phyloP scores from a whole-genome alignment of 1,140 invertebrate species.

The Brachionus rotundiformis region DNA sequence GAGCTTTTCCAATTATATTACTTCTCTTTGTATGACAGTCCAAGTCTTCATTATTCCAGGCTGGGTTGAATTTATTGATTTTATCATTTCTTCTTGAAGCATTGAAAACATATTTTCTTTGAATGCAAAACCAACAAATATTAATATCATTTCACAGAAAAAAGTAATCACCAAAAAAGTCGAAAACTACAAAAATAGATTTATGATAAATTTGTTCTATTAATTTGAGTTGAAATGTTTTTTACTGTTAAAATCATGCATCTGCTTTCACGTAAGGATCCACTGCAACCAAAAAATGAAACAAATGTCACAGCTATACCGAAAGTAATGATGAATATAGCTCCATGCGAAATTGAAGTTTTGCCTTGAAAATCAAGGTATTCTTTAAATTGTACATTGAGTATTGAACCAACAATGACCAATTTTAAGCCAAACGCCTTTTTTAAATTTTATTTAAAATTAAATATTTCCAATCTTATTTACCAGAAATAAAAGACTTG shows the following conservation, averaged over 20 bases:
- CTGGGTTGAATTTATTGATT: slow-evolving; percentile 48
- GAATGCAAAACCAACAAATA: slow-evolving; percentile 46
- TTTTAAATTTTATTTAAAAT: not conserved
- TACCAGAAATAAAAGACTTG: slow-evolving; percentile 36
- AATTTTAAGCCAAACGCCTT: slow-evolving; percentile 38
- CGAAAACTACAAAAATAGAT: slow-evolving; percentile 28
- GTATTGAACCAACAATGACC: slow-evolving; percentile 27
- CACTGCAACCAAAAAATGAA: slow-evolving; percentile 48
- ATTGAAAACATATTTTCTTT: slow-evolving; percentile 37
- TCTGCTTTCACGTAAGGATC: slow-evolving; percentile 31
- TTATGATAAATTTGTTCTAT: no score
- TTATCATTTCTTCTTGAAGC: slow-evolving; percentile 46
- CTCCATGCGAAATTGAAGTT: slow-evolving; percentile 38
- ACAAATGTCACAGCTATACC: slow-evolving; percentile 1
- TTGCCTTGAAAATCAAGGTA: slow-evolving; percentile 50
- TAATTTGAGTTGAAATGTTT: not conserved
- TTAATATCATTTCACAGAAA: slow-evolving; percentile 25
- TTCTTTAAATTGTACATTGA: slow-evolving; percentile 50
- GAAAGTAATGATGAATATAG: slow-evolving; percentile 43
- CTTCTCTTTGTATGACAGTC: slow-evolving; percentile 47
- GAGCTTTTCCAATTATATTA: no score
- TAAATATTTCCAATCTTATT: not conserved
- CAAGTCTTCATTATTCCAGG: slow-evolving; percentile 51
- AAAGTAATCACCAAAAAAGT: slow-evolving; percentile 35
- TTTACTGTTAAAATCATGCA: slow-evolving; percentile 50